Evolutionary conservation across 2,888 invertebrate species (phyloP).

Genomic region (Ichneumon xanthorius): DNA sequence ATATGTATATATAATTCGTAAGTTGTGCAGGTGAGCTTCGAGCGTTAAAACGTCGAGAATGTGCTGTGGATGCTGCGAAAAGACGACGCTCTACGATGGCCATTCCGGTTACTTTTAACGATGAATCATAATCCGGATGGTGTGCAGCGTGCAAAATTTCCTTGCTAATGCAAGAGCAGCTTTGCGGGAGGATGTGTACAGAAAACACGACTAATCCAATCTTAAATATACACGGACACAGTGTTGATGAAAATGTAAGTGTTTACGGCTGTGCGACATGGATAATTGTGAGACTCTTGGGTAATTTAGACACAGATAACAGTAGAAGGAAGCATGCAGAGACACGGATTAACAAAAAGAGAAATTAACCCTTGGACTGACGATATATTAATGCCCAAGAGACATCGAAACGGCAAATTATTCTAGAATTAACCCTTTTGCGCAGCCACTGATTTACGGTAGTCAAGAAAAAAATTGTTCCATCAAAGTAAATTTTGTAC

Average conservation of each 20-base stretch:
- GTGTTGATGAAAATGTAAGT: conserved; percentile 19
- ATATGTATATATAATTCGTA: neutral
- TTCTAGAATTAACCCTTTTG: neutral
- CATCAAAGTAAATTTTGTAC: neutral
- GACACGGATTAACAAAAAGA: neutral
- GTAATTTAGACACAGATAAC: neutral
- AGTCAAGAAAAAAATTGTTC: neutral
- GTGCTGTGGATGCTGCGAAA: conserved; percentile 5
- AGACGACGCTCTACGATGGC: conserved; percentile 5
- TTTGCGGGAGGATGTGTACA: conserved; percentile 12
- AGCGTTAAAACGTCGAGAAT: conserved; percentile 19
- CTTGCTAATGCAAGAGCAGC: conserved; percentile 27
- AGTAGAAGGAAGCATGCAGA: conserved; percentile 21
- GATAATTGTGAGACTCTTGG: neutral
- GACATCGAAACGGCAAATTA: neutral
- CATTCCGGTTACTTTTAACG: conserved; percentile 27
- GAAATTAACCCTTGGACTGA: neutral
- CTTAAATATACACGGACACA: conserved; percentile 20
- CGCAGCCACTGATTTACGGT: neutral
- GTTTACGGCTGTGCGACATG: neutral
- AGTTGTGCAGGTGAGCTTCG: neutral
- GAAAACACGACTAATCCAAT: conserved; percentile 16
- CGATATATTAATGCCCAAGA: neutral
- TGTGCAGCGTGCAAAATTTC: conserved; percentile 50
- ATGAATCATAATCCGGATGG: conserved; percentile 51